Conservation (phyloP, 2,113 vertebrate genomes). For the Alectura lathami region DNA sequence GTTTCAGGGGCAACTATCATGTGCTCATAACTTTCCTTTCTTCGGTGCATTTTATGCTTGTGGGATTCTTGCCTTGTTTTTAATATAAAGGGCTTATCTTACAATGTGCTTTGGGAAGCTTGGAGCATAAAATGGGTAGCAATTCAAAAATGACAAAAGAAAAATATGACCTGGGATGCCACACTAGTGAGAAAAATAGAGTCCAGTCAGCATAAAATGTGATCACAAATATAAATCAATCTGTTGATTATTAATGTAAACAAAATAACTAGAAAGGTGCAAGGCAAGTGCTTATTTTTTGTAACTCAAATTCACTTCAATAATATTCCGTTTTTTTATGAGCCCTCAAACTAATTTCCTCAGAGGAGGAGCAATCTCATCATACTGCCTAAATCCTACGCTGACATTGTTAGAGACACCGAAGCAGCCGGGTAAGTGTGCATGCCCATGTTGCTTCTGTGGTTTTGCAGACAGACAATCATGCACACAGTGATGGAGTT, state of each 20-base stretch:
- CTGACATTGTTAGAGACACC: not conserved
- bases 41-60: conserved; percentile 14
- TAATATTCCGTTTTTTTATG: not conserved
- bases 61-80: conserved; percentile 24
- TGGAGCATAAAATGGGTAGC: not conserved
- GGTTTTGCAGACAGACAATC: not conserved
- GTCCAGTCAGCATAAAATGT: not conserved
- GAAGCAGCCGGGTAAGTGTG: not conserved
- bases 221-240: not conserved
- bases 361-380: not conserved
- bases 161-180: not conserved
- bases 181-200: not conserved
- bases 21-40: conserved; percentile 49
- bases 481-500: not conserved
- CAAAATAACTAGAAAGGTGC: conserved; percentile 24
- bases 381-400: not conserved
- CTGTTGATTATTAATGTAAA: not conserved
- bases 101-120: not conserved
- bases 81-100: conserved; percentile 18
- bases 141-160: not conserved
- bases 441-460: not conserved
- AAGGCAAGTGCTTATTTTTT: not conserved
- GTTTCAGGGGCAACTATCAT: conserved; percentile 56
- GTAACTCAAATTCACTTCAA: not conserved
- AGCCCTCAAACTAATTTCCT: conserved; percentile 18